Base-by-base conservation (phyloP, 2,797 vertebrate species). In the Cottoperca gobio region DNA sequence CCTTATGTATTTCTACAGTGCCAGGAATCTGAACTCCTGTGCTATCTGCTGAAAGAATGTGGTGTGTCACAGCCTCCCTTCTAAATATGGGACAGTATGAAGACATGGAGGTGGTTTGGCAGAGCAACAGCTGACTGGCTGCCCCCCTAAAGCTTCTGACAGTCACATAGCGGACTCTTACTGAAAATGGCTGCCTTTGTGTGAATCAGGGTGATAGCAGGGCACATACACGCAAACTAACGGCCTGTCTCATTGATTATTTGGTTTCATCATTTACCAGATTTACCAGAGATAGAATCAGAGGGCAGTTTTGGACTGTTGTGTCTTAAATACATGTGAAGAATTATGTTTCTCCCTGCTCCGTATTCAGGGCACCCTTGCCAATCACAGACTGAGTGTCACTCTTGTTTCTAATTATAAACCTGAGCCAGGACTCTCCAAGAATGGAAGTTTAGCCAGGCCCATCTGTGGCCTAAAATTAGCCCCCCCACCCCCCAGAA, bases 401-500 rank as follows among this genome's bases (percentile, higher is more conserved):
- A 86, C 89, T 82, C 69, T 76, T 81, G 83, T 92, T 89, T 95
- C 96, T 97, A 97, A 96, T 96, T 96, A 95, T 97, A 96, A 95
- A 88, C 86, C 79, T 42, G 85, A 67, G 86, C 86, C 75, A 78
- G 73, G 81, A 75, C 87, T 87, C 86, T 95, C 96, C 96, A 94
- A 96, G 96, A 97, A 97, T 96, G 96, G 95, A 96, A 97, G 94
- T 96, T 88, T 89, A 89, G 93, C 91, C 94, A 91, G 96, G 93
- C 95, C 95, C 95, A 95, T 93, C 78, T 86, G 85, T 90, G 92
- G 89, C 90, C 96, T 98, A 98, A 97, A 97, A 95, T 97, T 98
- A 98, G 95, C 90, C 89, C 79, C 79, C 80, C 59, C 53, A 19
- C 48, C 80, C 78, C 79, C 54, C 45, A 71, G 78, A 74, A 65